A percentile compares a stretch with the other conserved stretches of the same genome.
phyloP scores from a whole-genome alignment of 2,113 vertebrate genomes.

The Cygnus buccinator region DNA sequence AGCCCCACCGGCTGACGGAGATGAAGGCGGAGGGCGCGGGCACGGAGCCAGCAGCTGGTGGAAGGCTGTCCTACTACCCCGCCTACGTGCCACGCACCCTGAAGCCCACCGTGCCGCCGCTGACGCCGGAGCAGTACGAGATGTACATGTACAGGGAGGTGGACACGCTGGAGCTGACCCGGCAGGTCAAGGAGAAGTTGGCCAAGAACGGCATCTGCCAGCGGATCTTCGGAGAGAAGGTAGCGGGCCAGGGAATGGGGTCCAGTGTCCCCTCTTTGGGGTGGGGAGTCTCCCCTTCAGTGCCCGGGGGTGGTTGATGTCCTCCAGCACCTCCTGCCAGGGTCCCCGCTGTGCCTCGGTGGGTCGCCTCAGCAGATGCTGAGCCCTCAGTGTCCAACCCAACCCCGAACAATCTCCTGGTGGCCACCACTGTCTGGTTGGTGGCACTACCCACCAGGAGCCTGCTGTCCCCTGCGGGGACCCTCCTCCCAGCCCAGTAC shows the following conservation, averaged over 20 bases:
- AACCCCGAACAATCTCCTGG: neutral
- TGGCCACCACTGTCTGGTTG: neutral
- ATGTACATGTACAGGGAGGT: constrained; percentile 99
- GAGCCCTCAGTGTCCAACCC: neutral
- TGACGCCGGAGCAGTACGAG: constrained; percentile 97
- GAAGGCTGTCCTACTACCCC: constrained; percentile 88
- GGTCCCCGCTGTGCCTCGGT: rapidly evolving
- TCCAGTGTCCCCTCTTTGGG: neutral
- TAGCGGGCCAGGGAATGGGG: constrained; percentile 33
- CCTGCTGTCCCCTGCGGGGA: rapidly evolving
- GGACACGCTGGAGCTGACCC: constrained; percentile 94
- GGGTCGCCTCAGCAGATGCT: neutral
- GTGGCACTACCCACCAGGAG: neutral
- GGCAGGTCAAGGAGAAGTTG: constrained; percentile 98
- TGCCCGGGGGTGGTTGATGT: neutral
- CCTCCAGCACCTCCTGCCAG: neutral
- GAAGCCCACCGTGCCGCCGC: constrained; percentile 92
- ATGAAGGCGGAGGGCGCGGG: constrained; percentile 84
- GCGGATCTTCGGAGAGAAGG: constrained; percentile 99
- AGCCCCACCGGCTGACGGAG: constrained; percentile 80
- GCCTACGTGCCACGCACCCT: constrained; percentile 90
- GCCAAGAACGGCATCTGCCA: constrained; percentile 99
- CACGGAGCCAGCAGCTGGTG: constrained; percentile 61
- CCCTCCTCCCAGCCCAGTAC: neutral
- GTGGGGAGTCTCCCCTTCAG: neutral